Conservation (phyloP, 2,113 vertebrate species). For the Ctenomys sociabilis region DNA sequence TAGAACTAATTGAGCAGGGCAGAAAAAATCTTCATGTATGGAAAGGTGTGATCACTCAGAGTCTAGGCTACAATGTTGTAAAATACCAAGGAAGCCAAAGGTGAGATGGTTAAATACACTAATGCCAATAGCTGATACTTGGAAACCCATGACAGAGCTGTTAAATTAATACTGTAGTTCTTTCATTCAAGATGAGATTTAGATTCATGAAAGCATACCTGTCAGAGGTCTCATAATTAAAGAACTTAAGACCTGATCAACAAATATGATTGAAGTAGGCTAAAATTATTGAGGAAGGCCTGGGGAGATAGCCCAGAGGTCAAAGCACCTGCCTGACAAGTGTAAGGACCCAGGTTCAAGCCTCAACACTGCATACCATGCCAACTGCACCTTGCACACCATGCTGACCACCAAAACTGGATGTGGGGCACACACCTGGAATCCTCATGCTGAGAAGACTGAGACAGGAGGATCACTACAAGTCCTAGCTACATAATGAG, state of each 20-base stretch:
- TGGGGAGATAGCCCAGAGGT: no score
- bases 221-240: not conserved
- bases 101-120: not conserved
- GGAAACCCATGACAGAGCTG: not conserved
- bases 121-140: not conserved
- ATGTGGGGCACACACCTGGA: no score
- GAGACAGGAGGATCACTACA: no score
- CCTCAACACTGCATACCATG: no score
- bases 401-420: no score
- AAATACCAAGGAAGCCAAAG: not conserved
- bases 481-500: no score
- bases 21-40: not conserved
- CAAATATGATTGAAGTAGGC: not conserved
- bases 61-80: not conserved
- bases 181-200: constrained; percentile 13
- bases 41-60: not conserved
- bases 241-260: constrained; percentile 17
- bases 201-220: not conserved
- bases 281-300: not conserved
- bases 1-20: not conserved
- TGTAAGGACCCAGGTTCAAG: no score
- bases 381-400: no score
- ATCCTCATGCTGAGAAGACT: no score
- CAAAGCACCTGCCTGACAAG: no score
- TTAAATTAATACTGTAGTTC: not conserved